Percentiles rank a stretch among this genome's conserved stretches.
Conservation (phyloP, 53 echinoderm and acorn worm genomes). For the Mesocentrotus franciscanus region DNA sequence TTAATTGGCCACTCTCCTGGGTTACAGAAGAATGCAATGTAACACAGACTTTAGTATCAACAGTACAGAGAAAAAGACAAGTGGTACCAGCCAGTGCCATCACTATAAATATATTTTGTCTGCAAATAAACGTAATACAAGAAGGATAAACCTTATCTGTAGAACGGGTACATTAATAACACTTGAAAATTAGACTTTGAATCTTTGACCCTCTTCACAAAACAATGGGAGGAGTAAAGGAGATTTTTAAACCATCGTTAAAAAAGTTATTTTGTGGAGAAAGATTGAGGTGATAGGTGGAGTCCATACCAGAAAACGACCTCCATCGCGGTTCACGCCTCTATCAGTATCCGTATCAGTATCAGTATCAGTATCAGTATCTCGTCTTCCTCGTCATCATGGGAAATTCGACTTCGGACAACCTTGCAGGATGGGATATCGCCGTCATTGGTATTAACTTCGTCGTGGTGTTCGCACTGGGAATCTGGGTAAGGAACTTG, state of each 20-base stretch:
- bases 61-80: no score
- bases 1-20: no score
- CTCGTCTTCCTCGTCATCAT: neutral
- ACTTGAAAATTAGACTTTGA: neutral
- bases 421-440: conserved; percentile 13
- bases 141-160: neutral
- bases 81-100: no score
- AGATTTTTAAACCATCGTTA: no score
- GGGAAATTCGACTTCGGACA: neutral
- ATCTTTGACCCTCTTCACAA: neutral
- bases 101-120: no score
- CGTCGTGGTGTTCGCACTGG: conserved; percentile 68
- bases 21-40: no score
- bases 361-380: no score
- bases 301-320: neutral
- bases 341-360: no score
- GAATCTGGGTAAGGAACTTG: conserved; percentile 70
- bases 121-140: no score
- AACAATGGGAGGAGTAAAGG: neutral
- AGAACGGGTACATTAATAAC: neutral
- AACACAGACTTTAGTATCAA: no score
- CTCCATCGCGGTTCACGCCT: neutral
- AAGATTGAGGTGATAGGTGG: neutral
- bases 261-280: no score
- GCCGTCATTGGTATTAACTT: conserved; percentile 68